Conservation (phyloP, 2,113 vertebrate species). For the Cheirogaleus medius region DNA sequence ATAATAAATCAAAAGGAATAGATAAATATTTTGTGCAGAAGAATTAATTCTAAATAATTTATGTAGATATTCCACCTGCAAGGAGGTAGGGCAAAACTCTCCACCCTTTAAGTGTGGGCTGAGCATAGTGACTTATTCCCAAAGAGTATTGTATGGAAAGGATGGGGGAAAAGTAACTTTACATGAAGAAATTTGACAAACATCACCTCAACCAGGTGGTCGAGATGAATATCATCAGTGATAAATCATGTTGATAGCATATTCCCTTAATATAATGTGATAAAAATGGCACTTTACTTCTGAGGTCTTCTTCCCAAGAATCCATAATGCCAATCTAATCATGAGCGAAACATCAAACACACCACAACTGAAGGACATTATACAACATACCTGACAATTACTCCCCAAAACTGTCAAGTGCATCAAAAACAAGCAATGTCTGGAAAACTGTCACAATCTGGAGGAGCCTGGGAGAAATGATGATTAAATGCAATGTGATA, state of each 20-base stretch:
- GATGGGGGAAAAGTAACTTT: background rate
- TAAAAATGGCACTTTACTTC: background rate
- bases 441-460: background rate
- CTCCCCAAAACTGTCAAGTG: background rate
- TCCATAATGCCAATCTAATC: background rate
- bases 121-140: background rate
- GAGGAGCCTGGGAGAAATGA: background rate
- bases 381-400: background rate
- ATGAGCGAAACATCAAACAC: background rate
- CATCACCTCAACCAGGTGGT: background rate
- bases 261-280: background rate
- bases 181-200: background rate
- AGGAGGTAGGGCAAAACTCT: background rate
- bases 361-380: background rate
- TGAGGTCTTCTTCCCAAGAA: background rate
- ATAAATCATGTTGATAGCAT: background rate
- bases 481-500: background rate
- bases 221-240: background rate
- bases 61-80: background rate
- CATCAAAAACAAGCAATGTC: background rate
- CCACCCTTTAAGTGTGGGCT: background rate
- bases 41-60: background rate
- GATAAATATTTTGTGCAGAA: background rate
- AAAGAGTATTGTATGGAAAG: background rate
- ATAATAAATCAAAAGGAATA: background rate